Conservation (phyloP, 23 tunicate genomes). For the Botrylloides violaceus region DNA sequence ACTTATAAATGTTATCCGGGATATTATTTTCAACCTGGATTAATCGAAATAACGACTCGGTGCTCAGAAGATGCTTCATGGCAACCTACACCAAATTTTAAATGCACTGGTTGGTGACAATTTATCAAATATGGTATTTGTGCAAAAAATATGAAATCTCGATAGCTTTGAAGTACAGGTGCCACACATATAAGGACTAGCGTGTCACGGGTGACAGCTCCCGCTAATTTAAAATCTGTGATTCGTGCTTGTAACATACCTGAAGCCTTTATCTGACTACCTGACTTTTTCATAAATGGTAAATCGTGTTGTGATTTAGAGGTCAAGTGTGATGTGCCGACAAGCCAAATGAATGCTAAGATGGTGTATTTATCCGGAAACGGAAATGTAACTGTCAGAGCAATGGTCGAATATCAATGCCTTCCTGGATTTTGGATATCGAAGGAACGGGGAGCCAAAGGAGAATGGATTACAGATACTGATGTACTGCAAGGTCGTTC, state of each 20-base stretch:
- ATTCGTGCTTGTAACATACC: too few relatives aligned
- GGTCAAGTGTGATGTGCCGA: conserved; percentile 40
- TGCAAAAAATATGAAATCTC: too few relatives aligned
- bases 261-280: too few relatives aligned
- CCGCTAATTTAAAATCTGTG: too few relatives aligned
- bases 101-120: background rate
- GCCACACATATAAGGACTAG: too few relatives aligned
- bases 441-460: conserved; percentile 50
- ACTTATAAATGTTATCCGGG: background rate
- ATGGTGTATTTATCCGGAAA: background rate
- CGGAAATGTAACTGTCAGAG: conserved; percentile 9
- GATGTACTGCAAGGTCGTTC: background rate
- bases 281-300: too few relatives aligned
- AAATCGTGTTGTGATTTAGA: conserved; percentile 23
- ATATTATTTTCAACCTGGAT: background rate
- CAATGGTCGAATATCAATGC: conserved; percentile 29
- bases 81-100: background rate
- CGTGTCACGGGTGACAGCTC: too few relatives aligned
- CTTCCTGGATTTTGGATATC: conserved; percentile 19
- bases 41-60: background rate
- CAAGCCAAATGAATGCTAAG: conserved; percentile 20
- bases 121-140: background rate
- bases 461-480: conserved; percentile 30
- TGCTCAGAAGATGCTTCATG: background rate
- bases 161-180: too few relatives aligned